Evolutionary conservation across 1,140 invertebrate species (phyloP).

Genomic region (Bombus impatiens): DNA sequence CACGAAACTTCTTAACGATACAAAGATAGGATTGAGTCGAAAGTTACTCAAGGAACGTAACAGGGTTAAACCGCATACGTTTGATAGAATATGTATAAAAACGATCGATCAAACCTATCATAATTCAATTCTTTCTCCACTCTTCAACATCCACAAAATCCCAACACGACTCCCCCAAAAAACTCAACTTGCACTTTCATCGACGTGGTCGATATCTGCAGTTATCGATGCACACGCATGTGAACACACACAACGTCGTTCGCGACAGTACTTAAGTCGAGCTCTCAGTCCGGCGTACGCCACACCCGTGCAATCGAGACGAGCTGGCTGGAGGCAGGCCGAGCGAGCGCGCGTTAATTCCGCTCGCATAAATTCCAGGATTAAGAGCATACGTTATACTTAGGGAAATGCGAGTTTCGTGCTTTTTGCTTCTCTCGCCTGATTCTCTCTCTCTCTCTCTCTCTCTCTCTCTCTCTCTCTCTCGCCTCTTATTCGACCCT

Average conservation of each 20-base stretch:
- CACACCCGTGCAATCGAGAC: conserved; percentile 47
- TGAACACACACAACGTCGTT: background rate
- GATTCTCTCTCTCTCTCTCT: background rate
- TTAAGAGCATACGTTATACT: conserved; percentile 79
- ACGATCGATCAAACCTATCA: too few relatives aligned
- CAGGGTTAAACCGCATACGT: too few relatives aligned
- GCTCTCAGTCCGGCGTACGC: conserved; percentile 12
- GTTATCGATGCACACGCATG: background rate
- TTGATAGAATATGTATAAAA: too few relatives aligned
- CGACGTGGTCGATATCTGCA: background rate
- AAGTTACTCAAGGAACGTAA: too few relatives aligned
- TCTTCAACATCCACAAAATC: background rate
- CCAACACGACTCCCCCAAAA: background rate
- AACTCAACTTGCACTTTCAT: background rate
- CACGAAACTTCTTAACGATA: too few relatives aligned
- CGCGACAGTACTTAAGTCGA: conserved; percentile 34
- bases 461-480: background rate
- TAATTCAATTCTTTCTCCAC: background rate
- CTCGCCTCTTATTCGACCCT: background rate
- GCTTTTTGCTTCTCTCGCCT: conserved; percentile 63
- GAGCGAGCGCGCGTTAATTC: conserved; percentile 74
- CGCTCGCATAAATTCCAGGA: conserved; percentile 76
- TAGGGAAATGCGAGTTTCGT: conserved; percentile 75
- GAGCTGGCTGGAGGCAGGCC: conserved; percentile 40
- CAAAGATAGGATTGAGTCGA: too few relatives aligned